Conservation (phyloP, 2,113 vertebrate genomes). For the Phylloscopus whistleri region DNA sequence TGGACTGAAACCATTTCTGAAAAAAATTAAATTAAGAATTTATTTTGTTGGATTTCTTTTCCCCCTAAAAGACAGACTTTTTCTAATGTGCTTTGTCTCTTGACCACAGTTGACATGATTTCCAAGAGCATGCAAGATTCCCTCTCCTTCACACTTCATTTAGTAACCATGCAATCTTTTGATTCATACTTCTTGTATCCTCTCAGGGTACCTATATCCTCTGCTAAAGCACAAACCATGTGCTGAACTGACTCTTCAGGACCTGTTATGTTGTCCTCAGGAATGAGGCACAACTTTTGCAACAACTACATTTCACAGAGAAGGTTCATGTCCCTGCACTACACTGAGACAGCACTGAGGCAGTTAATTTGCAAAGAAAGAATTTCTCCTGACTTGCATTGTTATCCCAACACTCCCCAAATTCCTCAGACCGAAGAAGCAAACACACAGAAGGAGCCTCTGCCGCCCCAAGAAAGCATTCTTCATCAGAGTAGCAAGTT, state of each 20-base stretch:
- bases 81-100: neutral
- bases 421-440: slow-evolving; percentile 35
- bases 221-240: neutral
- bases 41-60: neutral
- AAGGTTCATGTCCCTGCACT: neutral
- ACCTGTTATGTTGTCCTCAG: neutral
- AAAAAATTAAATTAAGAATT: neutral
- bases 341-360: neutral
- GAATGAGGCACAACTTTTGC: neutral
- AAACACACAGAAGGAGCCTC: neutral
- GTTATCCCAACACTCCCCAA: slow-evolving; percentile 50
- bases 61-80: neutral
- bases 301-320: neutral
- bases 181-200: neutral
- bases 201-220: neutral
- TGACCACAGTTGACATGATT: neutral
- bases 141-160: neutral
- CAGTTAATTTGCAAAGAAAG: slow-evolving; percentile 2
- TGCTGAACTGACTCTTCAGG: neutral
- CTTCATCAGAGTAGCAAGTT: slow-evolving; percentile 56
- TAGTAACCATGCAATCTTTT: neutral
- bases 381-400: slow-evolving; percentile 30
- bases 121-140: neutral
- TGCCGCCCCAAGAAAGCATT: neutral
- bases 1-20: neutral